Evolutionary conservation across 2,888 invertebrate species (phyloP), one percentile per base, ranked within the genome.

Genomic region (Pyrrhosoma nymphula): DNA sequence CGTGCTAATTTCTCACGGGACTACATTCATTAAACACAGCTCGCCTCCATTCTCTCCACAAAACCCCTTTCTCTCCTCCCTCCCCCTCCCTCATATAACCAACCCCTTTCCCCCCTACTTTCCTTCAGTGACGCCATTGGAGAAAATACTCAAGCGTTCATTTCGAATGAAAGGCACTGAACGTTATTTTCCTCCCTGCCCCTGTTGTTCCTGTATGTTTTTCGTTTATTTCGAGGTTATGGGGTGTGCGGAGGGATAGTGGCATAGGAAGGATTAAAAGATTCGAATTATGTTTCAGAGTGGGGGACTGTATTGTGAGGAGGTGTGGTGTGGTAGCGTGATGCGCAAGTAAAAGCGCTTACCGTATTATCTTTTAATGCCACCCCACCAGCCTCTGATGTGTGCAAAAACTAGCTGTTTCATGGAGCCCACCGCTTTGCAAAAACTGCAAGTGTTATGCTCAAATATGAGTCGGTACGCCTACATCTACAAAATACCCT

Each of bases 1-100:
- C 93, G 93, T 55, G 93, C 69, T 93, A 93, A 93, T 93, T 93
- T 93, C 69, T 93, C 93, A 47, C 69, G 93, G 93, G 93, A 93
- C 56, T 91, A 60, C 60, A 60, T 91, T 91, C 90, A 60, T 35
- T 60, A 91, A 91, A 91, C 90, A 91, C 90, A 12, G 90, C 90
- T 91, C 90, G 90, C 60, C 20, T 56, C 90, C 35, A 60, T 60
- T 60, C 55, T 35, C 55, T 35, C 56, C 60, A 0, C n/a, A 60
- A 23, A 14, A 60, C 56, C 39, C 56, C 56, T 23, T 18, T 6
- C 18, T 0, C 60, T 35, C 20, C 10, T 60, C 20, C 6, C 18
- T 60, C 47, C 20, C 30, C 4, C 55, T 89, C 89, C 3, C 12
- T 55, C 12, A 20, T 60, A 20, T 26, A 12, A 0, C 12, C 82